Base-by-base conservation (phyloP, 64 coral and sea anemone genomes). In the Actinia equina region DNA sequence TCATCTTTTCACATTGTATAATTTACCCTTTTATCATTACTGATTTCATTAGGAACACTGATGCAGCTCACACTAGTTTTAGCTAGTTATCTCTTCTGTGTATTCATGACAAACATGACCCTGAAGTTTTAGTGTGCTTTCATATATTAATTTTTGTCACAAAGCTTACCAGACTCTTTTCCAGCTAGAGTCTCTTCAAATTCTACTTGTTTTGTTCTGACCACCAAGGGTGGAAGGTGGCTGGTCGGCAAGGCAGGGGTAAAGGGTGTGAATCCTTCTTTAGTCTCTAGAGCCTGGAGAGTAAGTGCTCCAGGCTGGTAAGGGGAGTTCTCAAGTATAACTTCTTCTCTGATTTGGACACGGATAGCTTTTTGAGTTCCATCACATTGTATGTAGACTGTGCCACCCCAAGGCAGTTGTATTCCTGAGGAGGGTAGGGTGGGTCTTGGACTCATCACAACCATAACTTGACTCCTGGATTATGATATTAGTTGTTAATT, bases 321-420 rank as follows among this genome's bases (percentile, higher is more conserved):
- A n/a, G 93, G 96, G 61, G 96, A 92, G 45, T 89, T 98, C 61
- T 98, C 96, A 17, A 94, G 80, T 17, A 98, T 85, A 19, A 92
- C 83, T 45, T 94, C 93, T 71, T 98, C 93, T 87, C 88, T 82
- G 63, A 98, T 94, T 52, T 98, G 96, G 17, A 98, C 93, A 79
- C 84, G 80, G 51, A 98, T 85, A 9, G 96, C 88, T 90, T 93
- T 92, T 55, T 96, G 94, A 16, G n/a, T 80, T 45, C 91, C 91
- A 86, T 96, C 94, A 63, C 96, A 98, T 55, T 94, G 89, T 23
- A 98, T 84, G 62, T 98, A 94, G 20, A 94, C 91, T 52, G 93
- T 98, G 51, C 96, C 96, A 78, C 77, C 90, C 96, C 96, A 98
- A 14, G 96, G 96, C 17, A 98, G 89, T 81, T 94, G 87, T 13